phyloP scores from a whole-genome alignment of 2,113 vertebrate species.

The Colistium nudipinnis region DNA sequence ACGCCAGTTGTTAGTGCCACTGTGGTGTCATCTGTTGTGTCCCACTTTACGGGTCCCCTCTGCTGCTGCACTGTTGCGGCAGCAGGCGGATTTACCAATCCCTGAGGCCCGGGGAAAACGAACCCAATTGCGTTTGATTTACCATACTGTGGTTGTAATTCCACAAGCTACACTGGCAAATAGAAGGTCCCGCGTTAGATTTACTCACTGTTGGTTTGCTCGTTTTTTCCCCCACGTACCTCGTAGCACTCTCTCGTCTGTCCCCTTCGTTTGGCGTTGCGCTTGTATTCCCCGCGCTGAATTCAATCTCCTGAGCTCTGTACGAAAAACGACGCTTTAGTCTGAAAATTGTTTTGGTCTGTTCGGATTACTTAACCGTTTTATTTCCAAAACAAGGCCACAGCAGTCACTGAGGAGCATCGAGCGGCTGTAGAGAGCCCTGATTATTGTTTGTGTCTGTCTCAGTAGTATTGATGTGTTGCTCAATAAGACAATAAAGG shows the following conservation, averaged over 20 bases:
- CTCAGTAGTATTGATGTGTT: neutral
- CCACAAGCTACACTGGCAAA: conserved; percentile 71
- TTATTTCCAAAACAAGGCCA: too few relatives aligned
- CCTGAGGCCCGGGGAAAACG: conserved; percentile 34
- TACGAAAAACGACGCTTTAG: too few relatives aligned
- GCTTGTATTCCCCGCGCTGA: too few relatives aligned
- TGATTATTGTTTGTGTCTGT: too few relatives aligned
- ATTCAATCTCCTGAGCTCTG: too few relatives aligned
- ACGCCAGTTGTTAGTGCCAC: conserved; percentile 44
- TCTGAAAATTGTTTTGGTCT: too few relatives aligned
- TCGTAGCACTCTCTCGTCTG: neutral
- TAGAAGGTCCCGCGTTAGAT: conserved; percentile 31
- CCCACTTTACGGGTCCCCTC: conserved; percentile 62
- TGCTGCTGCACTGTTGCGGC: conserved; percentile 32
- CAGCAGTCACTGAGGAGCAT: too few relatives aligned
- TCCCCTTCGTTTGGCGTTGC: too few relatives aligned
- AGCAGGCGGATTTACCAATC: conserved; percentile 67
- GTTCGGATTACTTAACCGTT: too few relatives aligned
- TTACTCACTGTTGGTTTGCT: too few relatives aligned
- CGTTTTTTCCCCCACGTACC: neutral
- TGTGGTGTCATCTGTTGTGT: conserved; percentile 71
- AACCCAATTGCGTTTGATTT: conserved; percentile 77
- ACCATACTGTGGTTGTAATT: conserved; percentile 75
- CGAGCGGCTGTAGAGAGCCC: too few relatives aligned
- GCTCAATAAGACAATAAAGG: too few relatives aligned